Evolutionary conservation across 2,113 vertebrate genomes (phyloP).

Genomic region (Leucosticte australis): DNA sequence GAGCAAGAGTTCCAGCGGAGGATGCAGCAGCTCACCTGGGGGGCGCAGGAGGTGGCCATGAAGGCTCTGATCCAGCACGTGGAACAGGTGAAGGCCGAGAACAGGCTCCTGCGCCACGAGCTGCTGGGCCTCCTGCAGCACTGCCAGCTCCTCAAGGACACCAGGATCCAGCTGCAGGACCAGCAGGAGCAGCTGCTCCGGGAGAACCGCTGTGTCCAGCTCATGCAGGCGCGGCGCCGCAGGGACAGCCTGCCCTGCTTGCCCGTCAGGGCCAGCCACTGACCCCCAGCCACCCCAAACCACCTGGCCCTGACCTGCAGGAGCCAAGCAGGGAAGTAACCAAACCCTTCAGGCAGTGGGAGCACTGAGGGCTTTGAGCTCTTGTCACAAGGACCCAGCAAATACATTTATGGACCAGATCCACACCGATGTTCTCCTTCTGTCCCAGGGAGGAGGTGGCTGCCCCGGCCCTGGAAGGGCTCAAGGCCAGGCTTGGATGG

Average conservation of each 20-base stretch:
- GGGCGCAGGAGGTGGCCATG: not conserved
- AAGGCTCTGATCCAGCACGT: not conserved
- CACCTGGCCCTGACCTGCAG: fast-evolving
- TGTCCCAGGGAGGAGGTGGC: not conserved
- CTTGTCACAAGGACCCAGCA: not conserved
- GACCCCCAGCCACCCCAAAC: not conserved
- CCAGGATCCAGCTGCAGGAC: not conserved
- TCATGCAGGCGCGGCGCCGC: fast-evolving
- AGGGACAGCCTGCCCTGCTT: fast-evolving
- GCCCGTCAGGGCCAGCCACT: fast-evolving
- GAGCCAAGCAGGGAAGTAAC: fast-evolving
- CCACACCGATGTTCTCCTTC: not conserved
- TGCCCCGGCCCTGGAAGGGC: not conserved
- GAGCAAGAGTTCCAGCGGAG: not conserved
- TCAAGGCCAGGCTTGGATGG: not conserved
- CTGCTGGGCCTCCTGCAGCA: not conserved
- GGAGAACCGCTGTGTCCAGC: not conserved
- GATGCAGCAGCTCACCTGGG: not conserved
- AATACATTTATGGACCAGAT: not conserved
- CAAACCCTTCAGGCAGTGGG: not conserved
- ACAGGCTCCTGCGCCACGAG: not conserved
- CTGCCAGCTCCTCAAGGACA: not conserved
- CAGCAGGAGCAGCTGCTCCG: not conserved
- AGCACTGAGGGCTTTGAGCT: not conserved
- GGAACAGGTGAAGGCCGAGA: not conserved